phyloP scores from a whole-genome alignment of 2,888 invertebrate species.

The Tanypteryx hageni region DNA sequence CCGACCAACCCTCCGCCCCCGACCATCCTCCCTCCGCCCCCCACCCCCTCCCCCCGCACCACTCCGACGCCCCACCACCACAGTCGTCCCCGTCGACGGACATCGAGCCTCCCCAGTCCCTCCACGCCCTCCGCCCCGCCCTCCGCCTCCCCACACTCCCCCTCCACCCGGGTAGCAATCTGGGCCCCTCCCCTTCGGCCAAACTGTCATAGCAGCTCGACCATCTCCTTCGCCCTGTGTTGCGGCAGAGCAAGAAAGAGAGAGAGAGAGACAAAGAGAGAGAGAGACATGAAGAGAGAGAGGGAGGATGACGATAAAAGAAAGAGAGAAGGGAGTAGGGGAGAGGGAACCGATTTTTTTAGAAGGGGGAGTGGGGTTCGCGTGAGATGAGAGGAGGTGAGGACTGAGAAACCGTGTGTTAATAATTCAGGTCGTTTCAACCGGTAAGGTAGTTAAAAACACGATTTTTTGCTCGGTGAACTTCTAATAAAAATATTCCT shows the following conservation, averaged over 20 bases:
- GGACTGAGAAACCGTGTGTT: no score
- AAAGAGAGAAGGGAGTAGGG: not conserved
- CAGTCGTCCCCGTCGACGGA: conserved; percentile 43
- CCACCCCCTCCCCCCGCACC: not conserved
- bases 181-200: not conserved
- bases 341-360: no score
- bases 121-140: conserved; percentile 31
- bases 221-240: conserved; percentile 41
- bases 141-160: not conserved
- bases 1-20: not conserved
- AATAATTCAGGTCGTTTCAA: no score
- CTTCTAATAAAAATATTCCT: no score
- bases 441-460: no score
- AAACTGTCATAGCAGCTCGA: conserved; percentile 57
- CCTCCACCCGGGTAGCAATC: not conserved
- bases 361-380: no score
- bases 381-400: not conserved
- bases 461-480: no score
- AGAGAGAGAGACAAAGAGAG: not conserved
- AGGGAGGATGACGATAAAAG: not conserved
- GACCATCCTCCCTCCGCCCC: conserved; percentile 34
- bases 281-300: not conserved
- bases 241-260: not conserved
- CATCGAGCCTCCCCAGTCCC: conserved; percentile 31
- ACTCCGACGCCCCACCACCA: conserved; percentile 20